phyloP scores from a whole-genome alignment of 2,113 vertebrate species.

The Capreolus pygargus region DNA sequence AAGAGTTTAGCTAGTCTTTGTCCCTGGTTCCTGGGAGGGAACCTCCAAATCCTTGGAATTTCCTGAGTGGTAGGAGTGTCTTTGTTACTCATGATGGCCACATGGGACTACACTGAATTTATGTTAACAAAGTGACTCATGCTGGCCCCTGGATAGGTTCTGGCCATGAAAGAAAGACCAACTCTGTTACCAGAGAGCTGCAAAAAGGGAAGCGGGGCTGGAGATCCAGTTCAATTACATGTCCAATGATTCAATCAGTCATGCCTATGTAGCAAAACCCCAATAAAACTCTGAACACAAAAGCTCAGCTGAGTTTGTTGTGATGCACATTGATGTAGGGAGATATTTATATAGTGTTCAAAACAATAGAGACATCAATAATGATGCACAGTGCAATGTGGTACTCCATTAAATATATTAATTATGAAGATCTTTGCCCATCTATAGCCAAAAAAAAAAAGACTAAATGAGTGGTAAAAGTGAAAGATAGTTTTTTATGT shows the following conservation, averaged over 20 bases:
- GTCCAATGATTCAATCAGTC: background rate
- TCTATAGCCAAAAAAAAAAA: background rate
- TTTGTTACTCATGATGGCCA: background rate
- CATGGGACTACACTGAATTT: background rate
- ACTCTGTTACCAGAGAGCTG: background rate
- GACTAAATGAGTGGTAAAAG: background rate
- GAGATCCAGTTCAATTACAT: background rate
- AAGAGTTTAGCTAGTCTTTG: background rate
- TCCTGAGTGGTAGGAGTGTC: background rate
- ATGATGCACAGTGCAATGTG: background rate
- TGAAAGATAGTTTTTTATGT: background rate
- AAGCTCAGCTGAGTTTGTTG: background rate
- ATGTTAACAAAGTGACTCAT: background rate
- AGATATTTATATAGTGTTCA: background rate
- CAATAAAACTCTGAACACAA: background rate
- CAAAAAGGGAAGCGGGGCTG: background rate
- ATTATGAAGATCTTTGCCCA: background rate
- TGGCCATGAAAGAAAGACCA: background rate
- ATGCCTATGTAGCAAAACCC: background rate
- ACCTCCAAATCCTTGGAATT: background rate
- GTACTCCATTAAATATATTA: background rate
- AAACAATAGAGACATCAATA: background rate
- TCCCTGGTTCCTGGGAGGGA: background rate
- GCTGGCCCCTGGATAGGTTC: background rate
- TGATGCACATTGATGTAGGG: background rate